phyloP scores from a whole-genome alignment of 2,797 vertebrate genomes.

The Gymnocypris eckloni region DNA sequence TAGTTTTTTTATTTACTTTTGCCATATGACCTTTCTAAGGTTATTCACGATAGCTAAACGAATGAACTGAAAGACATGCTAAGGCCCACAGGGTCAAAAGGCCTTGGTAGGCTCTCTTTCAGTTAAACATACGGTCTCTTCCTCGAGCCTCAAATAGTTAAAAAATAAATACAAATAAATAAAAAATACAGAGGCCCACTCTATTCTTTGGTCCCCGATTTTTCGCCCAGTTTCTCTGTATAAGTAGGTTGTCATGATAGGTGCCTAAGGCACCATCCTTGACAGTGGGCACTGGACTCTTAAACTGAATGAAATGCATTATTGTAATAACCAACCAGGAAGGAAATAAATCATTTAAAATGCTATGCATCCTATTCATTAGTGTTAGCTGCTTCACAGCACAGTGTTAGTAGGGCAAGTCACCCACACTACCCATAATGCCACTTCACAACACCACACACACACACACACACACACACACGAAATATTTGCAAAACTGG shows the following conservation, averaged over 20 bases:
- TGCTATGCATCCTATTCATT: constrained; percentile 26
- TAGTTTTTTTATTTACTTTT: not conserved
- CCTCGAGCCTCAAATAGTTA: constrained; percentile 6
- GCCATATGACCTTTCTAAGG: not conserved
- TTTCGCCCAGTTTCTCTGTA: constrained; percentile 46
- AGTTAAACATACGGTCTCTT: constrained; percentile 21
- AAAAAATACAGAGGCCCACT: not conserved
- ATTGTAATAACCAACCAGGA: constrained; percentile 54
- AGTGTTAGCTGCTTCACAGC: constrained; percentile 40
- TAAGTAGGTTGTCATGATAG: constrained; percentile 51
- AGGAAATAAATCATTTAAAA: constrained; percentile 53
- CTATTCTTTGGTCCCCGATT: constrained; percentile 45
- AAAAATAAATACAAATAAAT: not conserved
- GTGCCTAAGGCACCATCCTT: constrained; percentile 45
- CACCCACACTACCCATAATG: not conserved
- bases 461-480: not conserved
- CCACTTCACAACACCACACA: not conserved
- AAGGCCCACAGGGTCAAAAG: constrained; percentile 10
- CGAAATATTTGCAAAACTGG: not conserved
- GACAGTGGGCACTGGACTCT: constrained; percentile 54
- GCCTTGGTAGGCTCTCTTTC: constrained; percentile 23
- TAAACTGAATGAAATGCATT: constrained; percentile 60
- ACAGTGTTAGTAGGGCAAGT: not conserved
- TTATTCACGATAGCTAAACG: not conserved
- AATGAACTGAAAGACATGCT: not conserved